Conservation (phyloP, 2,113 vertebrate genomes). For the Gymnogyps californianus region DNA sequence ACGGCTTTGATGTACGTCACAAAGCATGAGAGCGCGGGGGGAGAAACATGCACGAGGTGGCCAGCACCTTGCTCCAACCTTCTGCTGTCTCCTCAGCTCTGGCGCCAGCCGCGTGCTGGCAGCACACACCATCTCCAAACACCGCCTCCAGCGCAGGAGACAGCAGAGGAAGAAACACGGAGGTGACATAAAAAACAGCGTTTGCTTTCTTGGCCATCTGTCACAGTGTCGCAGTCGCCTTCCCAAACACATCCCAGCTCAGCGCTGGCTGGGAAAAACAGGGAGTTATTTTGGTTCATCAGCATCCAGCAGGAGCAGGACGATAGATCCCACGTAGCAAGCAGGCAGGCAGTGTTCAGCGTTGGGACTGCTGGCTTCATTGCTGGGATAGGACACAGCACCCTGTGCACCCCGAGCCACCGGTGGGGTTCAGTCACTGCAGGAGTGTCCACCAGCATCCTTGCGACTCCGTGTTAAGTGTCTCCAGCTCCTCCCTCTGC, state of each 20-base stretch:
- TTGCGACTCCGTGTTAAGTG: neutral
- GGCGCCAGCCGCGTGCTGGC: neutral
- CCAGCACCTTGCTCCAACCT: neutral
- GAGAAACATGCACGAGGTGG: neutral
- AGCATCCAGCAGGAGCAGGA: neutral
- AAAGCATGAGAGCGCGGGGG: neutral
- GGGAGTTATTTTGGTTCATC: neutral
- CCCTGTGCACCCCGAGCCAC: accelerated
- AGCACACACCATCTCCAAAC: neutral
- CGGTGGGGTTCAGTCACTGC: neutral
- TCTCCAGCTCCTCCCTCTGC: neutral
- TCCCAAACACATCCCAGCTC: conserved; percentile 6
- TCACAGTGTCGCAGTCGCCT: neutral
- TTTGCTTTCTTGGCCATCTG: conserved; percentile 60
- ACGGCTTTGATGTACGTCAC: neutral
- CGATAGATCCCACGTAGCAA: accelerated
- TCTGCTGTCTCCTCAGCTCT: neutral
- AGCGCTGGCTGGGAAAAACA: neutral
- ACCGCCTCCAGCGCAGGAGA: conserved; percentile 2
- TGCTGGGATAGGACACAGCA: neutral
- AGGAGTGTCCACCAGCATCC: neutral
- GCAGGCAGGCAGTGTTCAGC: accelerated
- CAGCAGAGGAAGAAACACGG: conserved; percentile 23
- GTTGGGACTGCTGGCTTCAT: neutral
- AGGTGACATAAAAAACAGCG: conserved; percentile 42